Conservation (phyloP, 2,888 invertebrate genomes). For the Calameuta idolon region DNA sequence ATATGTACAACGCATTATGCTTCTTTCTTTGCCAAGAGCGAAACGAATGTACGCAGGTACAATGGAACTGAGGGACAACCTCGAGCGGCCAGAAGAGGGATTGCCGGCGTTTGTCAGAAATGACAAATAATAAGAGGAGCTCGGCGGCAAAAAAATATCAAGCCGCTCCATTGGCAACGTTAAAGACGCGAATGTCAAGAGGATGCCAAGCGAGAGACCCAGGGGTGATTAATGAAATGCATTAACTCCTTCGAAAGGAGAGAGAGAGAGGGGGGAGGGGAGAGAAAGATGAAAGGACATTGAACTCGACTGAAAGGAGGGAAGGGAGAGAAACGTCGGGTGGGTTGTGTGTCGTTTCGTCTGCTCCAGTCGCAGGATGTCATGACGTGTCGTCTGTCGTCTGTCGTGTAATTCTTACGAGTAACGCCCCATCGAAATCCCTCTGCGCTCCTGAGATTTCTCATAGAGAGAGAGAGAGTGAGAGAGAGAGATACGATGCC, state of each 20-base stretch:
- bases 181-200: conserved; percentile 13
- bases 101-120: conserved; percentile 29
- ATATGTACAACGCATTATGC: conserved; percentile 12
- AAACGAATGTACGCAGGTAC: background rate
- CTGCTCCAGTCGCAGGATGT: too few species aligned
- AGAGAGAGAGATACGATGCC: too few species aligned
- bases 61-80: conserved; percentile 6
- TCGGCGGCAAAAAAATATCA: conserved; percentile 39
- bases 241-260: conserved; percentile 44
- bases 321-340: too few species aligned
- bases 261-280: background rate
- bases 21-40: background rate
- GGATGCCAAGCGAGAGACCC: conserved; percentile 27
- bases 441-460: too few species aligned
- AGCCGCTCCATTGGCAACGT: conserved; percentile 13
- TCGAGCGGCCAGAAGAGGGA: conserved; percentile 7
- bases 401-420: too few species aligned
- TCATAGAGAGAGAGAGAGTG: too few species aligned
- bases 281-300: background rate
- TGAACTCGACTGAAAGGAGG: too few species aligned
- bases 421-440: too few species aligned
- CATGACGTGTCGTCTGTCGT: too few species aligned
- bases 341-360: too few species aligned
- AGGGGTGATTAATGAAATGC: conserved; percentile 57
- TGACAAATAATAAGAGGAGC: conserved; percentile 57